A percentile compares a stretch with the other conserved stretches of the same genome.
Evolutionary conservation across 2,888 invertebrate genomes (phyloP).

Genomic region (Heterodera filipjevi): DNA sequence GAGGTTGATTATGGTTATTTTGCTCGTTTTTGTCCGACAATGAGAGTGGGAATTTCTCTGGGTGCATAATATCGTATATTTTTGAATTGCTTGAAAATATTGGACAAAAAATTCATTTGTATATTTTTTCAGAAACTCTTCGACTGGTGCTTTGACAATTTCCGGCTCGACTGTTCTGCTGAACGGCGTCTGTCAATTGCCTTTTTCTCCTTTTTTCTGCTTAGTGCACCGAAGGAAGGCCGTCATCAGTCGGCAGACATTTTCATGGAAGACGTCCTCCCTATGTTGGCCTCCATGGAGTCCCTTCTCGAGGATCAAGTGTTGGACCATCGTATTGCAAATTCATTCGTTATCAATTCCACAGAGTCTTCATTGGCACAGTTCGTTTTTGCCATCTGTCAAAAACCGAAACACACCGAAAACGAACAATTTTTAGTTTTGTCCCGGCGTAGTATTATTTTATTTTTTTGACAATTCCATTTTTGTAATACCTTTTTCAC

Average conservation of each 20-base stretch:
- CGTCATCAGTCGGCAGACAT: neutral
- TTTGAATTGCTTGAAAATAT: too few relatives aligned
- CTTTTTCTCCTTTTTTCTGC: constrained; percentile 15
- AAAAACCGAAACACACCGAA: too few relatives aligned
- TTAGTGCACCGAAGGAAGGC: neutral
- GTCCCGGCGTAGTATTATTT: neutral
- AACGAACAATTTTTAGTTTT: too few relatives aligned
- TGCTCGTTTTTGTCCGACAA: too few relatives aligned
- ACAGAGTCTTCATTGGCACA: neutral
- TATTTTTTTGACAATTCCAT: neutral
- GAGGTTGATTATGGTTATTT: too few relatives aligned
- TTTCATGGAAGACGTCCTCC: constrained; percentile 10
- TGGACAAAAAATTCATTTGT: neutral
- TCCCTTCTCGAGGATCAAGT: constrained; percentile 19
- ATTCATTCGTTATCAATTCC: neutral
- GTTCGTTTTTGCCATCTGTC: too few relatives aligned
- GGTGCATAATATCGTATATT: too few relatives aligned
- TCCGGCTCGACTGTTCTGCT: neutral
- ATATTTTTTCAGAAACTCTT: neutral
- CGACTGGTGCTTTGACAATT: constrained; percentile 19
- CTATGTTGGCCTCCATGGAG: constrained; percentile 13
- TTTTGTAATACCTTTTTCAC: neutral
- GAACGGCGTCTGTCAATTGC: constrained; percentile 8
- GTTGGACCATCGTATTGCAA: constrained; percentile 18
- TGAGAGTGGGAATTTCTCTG: too few relatives aligned